Evolutionary conservation across 2,113 vertebrate genomes (phyloP).

Genomic region (Alligator mississippiensis): DNA sequence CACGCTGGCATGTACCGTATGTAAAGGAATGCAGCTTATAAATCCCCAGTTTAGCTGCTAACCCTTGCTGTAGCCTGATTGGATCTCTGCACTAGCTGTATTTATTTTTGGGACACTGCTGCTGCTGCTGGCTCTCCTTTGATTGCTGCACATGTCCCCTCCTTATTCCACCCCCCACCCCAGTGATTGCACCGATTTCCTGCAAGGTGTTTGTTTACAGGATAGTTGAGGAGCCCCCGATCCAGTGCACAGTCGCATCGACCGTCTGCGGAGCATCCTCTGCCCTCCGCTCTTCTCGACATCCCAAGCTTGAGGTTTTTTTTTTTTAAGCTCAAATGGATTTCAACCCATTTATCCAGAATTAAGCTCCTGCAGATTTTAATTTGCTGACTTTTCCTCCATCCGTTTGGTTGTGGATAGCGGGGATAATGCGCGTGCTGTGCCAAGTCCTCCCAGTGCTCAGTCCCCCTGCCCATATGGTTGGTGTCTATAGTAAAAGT

Average conservation of each 20-base stretch:
- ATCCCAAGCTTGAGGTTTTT: not conserved
- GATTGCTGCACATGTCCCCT: not conserved
- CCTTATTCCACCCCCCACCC: not conserved
- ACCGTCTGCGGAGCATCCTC: not conserved
- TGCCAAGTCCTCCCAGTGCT: conserved; percentile 34
- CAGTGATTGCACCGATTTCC: not conserved
- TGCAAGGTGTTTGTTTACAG: not conserved
- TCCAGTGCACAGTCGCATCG: not conserved
- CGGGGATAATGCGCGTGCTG: conserved; percentile 64
- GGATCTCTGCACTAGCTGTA: conserved; percentile 28
- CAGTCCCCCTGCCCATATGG: conserved; percentile 46
- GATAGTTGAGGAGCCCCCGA: not conserved
- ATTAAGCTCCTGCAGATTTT: conserved; percentile 66
- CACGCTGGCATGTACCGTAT: not conserved
- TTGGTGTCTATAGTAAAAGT: conserved; percentile 14
- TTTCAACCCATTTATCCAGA: conserved; percentile 71
- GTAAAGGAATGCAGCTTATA: not conserved
- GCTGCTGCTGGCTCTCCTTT: not conserved
- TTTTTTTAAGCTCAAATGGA: conserved; percentile 34
- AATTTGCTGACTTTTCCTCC: conserved; percentile 72
- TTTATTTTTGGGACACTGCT: conserved; percentile 11
- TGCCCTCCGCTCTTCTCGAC: not conserved
- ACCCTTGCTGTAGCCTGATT: conserved; percentile 4
- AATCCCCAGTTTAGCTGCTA: not conserved
- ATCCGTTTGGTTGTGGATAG: conserved; percentile 74